These are phyloP conservation scores for Synanthedon tipuliformis DNA, from an alignment of 2,888 invertebrate genomes.

Conservation along the genomic window DNA sequence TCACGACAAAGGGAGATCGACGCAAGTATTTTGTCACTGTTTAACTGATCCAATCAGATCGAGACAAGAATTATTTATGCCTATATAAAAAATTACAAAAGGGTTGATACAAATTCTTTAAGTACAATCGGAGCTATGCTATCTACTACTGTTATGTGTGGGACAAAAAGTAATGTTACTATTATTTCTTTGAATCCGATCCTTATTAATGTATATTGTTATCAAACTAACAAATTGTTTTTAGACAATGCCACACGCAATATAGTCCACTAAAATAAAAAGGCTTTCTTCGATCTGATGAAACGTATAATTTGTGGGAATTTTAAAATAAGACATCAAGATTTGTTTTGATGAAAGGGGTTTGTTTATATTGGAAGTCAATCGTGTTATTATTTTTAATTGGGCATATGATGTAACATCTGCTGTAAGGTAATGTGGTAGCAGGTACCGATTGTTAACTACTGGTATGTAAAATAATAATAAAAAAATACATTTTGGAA, in stretches of 20 bases:
- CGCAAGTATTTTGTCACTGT: conserved; percentile 67
- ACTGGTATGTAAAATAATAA: too few species aligned
- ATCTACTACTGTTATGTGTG: conserved; percentile 1
- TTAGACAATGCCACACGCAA: conserved; percentile 35
- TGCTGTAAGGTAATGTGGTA: conserved; percentile 16
- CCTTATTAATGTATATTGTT: conserved; percentile 46
- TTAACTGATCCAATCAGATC: conserved; percentile 57
- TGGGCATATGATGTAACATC: conserved; percentile 36
- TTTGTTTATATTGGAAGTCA: conserved; percentile 40
- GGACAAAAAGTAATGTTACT: conserved; percentile 32
- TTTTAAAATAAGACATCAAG: conserved; percentile 49
- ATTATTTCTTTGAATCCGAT: conserved; percentile 36
- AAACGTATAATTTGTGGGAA: conserved; percentile 46
- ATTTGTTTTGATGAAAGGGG: conserved; percentile 46
- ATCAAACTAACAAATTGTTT: conserved; percentile 28
- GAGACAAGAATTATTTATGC: conserved; percentile 21
- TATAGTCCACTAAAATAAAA: conserved; percentile 24
- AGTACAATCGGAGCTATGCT: neutral
- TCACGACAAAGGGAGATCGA: conserved; percentile 54
- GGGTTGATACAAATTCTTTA: conserved; percentile 45
- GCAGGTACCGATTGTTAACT: neutral
- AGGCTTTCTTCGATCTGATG: conserved; percentile 19
- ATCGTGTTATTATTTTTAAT: conserved; percentile 59
- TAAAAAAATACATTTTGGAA: too few species aligned
- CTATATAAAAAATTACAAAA: conserved; percentile 40